A percentile compares a stretch with the other conserved stretches of the same genome.
Conservation (phyloP, 1,140 invertebrate species). For the Lycorma delicatula region DNA sequence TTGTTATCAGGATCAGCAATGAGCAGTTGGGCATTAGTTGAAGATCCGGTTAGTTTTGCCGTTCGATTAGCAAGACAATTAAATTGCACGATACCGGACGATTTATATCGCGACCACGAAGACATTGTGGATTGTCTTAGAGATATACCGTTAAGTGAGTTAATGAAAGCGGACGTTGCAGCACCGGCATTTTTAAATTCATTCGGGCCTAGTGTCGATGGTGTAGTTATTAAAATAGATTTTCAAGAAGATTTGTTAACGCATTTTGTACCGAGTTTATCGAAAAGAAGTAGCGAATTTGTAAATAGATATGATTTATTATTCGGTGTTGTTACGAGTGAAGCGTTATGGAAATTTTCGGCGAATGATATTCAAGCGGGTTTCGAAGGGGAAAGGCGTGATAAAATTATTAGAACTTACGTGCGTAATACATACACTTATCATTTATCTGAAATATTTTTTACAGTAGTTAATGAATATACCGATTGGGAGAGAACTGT, state of each 20-base stretch:
- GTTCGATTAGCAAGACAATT: constrained; percentile 71
- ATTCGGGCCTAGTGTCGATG: constrained; percentile 79
- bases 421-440: constrained; percentile 88
- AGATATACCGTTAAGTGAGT: constrained; percentile 62
- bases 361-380: constrained; percentile 76
- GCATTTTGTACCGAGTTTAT: constrained; percentile 29
- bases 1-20: constrained; percentile 85
- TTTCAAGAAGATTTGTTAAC: constrained; percentile 60
- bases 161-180: constrained; percentile 68
- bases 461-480: constrained; percentile 93
- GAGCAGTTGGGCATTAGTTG: constrained; percentile 86
- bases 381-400: constrained; percentile 73
- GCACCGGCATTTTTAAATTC: constrained; percentile 75
- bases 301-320: constrained; percentile 64
- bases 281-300: constrained; percentile 39
- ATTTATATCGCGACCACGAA: constrained; percentile 67
- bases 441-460: constrained; percentile 94
- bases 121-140: constrained; percentile 71
- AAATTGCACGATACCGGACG: constrained; percentile 76
- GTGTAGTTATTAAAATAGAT: constrained; percentile 73
- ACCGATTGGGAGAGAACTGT: constrained; percentile 92
- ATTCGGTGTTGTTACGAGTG: constrained; percentile 76
- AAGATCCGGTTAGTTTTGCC: constrained; percentile 80
- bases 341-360: constrained; percentile 73
- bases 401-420: constrained; percentile 87